Conservation (phyloP, 2,113 vertebrate genomes). For the Calidris pugnax region DNA sequence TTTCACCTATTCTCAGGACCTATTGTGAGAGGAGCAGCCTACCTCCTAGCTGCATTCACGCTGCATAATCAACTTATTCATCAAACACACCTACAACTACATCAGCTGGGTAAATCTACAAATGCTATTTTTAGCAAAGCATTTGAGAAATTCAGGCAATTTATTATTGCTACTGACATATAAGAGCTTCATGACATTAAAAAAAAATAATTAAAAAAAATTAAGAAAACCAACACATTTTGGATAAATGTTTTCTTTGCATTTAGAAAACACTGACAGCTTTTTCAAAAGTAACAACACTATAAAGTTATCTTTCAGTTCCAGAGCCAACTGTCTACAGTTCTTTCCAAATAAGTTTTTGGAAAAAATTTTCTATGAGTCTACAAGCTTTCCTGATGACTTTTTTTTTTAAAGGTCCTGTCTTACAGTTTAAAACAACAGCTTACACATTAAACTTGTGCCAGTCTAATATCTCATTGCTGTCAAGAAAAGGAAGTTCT, state of each 20-base stretch:
- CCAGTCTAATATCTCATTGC: not conserved
- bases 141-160: not conserved
- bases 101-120: not conserved
- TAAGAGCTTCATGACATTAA: not conserved
- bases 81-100: not conserved
- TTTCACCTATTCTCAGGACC: not conserved
- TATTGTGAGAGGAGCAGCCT: not conserved
- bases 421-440: not conserved
- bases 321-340: not conserved
- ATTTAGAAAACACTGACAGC: not conserved
- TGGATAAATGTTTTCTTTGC: not conserved
- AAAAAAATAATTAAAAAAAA: not conserved
- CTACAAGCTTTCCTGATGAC: not conserved
- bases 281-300: not conserved
- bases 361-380: not conserved
- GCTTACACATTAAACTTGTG: not conserved
- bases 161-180: not conserved
- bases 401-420: not conserved
- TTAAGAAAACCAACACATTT: not conserved
- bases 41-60: not conserved
- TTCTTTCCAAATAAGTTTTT: not conserved
- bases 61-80: not conserved
- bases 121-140: not conserved
- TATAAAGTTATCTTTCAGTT: not conserved
- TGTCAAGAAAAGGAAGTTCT: not conserved